These are phyloP conservation scores for Whitmania pigra DNA, from an alignment of 1,140 invertebrate species.

Conservation along the genomic window DNA sequence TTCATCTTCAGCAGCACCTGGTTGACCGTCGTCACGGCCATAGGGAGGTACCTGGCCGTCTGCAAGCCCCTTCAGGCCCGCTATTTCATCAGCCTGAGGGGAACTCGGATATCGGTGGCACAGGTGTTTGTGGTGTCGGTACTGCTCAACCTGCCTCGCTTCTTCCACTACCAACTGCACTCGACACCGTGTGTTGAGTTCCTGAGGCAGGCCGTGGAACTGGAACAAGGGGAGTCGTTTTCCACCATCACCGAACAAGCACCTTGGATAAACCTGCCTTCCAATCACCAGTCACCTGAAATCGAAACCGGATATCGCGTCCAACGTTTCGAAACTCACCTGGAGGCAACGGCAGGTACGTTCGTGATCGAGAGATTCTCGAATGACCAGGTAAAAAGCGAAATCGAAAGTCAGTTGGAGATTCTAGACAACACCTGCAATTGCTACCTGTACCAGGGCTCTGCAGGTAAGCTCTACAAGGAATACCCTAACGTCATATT, in stretches of 20 bases:
- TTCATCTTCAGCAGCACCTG: conserved; percentile 39
- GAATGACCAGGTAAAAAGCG: too few relatives aligned
- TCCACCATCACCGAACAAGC: too few relatives aligned
- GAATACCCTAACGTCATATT: conserved; percentile 25
- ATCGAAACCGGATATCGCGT: too few relatives aligned
- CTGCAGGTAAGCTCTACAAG: neutral
- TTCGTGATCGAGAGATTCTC: too few relatives aligned
- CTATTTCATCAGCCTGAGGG: conserved; percentile 34
- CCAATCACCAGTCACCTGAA: too few relatives aligned
- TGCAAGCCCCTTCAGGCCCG: conserved; percentile 37
- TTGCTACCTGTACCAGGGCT: conserved; percentile 17
- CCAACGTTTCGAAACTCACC: too few relatives aligned
- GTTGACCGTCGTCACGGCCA: conserved; percentile 39
- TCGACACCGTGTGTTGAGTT: conserved; percentile 23
- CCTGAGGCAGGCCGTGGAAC: neutral
- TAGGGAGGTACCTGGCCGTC: conserved; percentile 38
- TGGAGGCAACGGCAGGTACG: too few relatives aligned
- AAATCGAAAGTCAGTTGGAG: neutral
- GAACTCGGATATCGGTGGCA: conserved; percentile 33
- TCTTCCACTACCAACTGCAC: conserved; percentile 33
- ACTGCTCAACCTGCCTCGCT: conserved; percentile 35
- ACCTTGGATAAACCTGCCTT: too few relatives aligned
- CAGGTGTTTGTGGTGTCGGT: conserved; percentile 33
- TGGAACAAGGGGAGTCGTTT: neutral
- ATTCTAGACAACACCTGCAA: neutral